These are phyloP conservation scores for Hypercompe scribonia DNA, from an alignment of 2,888 invertebrate species.

Conservation along the genomic window DNA sequence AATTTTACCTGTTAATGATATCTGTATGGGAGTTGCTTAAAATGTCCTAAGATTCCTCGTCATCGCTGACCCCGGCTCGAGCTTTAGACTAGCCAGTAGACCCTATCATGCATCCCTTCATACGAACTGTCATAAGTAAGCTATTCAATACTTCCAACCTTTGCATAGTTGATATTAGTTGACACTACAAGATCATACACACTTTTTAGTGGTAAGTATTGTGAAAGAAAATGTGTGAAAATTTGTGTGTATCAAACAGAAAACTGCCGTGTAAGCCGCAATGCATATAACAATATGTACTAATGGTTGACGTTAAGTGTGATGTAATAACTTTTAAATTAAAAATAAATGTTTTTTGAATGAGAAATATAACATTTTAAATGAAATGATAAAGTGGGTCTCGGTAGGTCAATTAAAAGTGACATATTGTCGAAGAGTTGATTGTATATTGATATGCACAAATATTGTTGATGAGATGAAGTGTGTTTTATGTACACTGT, in stretches of 20 bases:
- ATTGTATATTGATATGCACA: conserved; percentile 63
- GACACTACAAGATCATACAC: conserved; percentile 13
- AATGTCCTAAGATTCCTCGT: conserved; percentile 62
- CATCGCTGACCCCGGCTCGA: conserved; percentile 66
- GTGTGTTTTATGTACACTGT: conserved; percentile 75
- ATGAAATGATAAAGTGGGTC: conserved; percentile 51
- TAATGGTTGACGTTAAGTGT: conserved; percentile 75
- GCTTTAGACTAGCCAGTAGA: conserved; percentile 74
- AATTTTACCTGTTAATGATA: conserved; percentile 60
- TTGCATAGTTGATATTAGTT: conserved; percentile 31
- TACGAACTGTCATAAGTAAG: conserved; percentile 60
- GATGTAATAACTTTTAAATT: conserved; percentile 45
- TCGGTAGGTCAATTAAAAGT: conserved; percentile 69
- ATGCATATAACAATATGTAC: conserved; percentile 80
- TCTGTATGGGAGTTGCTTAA: conserved; percentile 69
- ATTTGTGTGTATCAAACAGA: conserved; percentile 46
- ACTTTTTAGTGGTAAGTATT: conserved; percentile 32
- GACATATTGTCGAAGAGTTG: conserved; percentile 69
- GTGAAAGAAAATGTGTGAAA: conserved; percentile 19
- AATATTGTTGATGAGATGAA: conserved; percentile 56
- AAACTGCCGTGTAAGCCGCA: conserved; percentile 80
- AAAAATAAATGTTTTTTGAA: conserved; percentile 45
- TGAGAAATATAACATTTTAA: conserved; percentile 48
- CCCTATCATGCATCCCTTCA: conserved; percentile 77
- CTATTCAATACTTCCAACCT: conserved; percentile 38